These are phyloP conservation scores for Melipona bicolor DNA, from an alignment of 2,888 invertebrate genomes.

Conservation along the genomic window DNA sequence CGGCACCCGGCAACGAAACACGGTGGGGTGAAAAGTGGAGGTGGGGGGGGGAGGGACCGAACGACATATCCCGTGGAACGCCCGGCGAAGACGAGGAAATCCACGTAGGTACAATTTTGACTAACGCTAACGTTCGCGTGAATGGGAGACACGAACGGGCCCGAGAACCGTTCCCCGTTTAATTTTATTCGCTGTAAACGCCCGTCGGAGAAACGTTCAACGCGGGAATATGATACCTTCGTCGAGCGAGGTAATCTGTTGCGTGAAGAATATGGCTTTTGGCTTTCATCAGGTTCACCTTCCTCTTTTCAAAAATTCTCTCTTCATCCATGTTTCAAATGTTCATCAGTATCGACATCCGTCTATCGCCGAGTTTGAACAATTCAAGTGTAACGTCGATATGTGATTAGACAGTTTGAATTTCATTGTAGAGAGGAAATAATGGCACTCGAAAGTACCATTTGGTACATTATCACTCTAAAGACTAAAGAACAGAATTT, in stretches of 20 bases:
- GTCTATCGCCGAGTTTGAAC: not conserved
- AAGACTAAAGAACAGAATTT: not conserved
- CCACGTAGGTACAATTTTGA: slow-evolving; percentile 49
- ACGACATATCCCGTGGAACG: slow-evolving; percentile 56
- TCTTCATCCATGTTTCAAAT: too few relatives aligned
- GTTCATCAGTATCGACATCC: not conserved
- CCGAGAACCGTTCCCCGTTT: slow-evolving; percentile 23
- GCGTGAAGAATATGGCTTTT: not conserved
- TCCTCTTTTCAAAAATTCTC: not conserved
- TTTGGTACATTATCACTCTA: not conserved
- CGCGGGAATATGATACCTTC: not conserved
- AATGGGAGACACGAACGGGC: slow-evolving; percentile 24
- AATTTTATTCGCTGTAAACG: slow-evolving; percentile 30
- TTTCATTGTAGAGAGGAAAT: not conserved
- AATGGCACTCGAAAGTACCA: not conserved
- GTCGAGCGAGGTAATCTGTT: not conserved
- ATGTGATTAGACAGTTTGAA: not conserved
- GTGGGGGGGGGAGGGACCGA: slow-evolving; percentile 42
- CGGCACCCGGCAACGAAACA: slow-evolving; percentile 70
- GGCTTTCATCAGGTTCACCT: not conserved
- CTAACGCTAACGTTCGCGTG: slow-evolving; percentile 40
- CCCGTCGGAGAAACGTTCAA: not conserved
- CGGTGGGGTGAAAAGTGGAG: slow-evolving; percentile 14
- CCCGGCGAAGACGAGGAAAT: slow-evolving; percentile 59
- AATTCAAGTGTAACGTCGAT: too few relatives aligned